Percentiles rank a stretch among this genome's conserved stretches.
These are phyloP conservation scores for Pelochelys cantorii DNA, from an alignment of 2,797 vertebrate genomes.

Conservation along the genomic window DNA sequence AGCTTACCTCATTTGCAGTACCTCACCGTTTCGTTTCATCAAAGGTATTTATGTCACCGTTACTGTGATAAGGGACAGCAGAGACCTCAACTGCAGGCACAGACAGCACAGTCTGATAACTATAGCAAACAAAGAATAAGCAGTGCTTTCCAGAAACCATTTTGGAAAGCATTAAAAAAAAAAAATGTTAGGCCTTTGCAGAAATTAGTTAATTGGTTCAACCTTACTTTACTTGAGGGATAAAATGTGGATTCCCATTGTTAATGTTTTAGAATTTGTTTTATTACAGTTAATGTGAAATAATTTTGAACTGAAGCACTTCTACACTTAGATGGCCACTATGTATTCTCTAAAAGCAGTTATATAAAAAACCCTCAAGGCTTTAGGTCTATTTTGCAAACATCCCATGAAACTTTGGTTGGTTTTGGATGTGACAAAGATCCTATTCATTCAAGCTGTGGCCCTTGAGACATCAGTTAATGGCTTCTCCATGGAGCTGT, in stretches of 20 bases:
- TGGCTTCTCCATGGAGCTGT: rapidly evolving
- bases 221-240: conserved; percentile 29
- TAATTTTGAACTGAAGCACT: conserved; percentile 38
- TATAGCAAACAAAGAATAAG: conserved; percentile 65
- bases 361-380: background rate
- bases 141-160: conserved; percentile 51
- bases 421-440: rapidly evolving
- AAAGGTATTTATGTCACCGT: conserved; percentile 74
- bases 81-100: conserved; percentile 38
- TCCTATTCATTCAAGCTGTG: background rate
- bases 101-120: conserved; percentile 67
- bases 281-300: conserved; percentile 57
- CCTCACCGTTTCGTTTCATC: conserved; percentile 77
- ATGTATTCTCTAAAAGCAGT: conserved; percentile 2
- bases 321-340: background rate
- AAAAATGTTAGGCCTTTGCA: conserved; percentile 41
- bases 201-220: conserved; percentile 57
- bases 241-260: conserved; percentile 49
- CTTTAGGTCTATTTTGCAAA: background rate
- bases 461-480: background rate
- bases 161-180: conserved; percentile 62
- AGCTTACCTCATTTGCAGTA: conserved; percentile 55
- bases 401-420: background rate
- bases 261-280: conserved; percentile 62
- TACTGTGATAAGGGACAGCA: conserved; percentile 75